A percentile compares a stretch with the other conserved stretches of the same genome.
Evolutionary conservation across 2,113 vertebrate genomes (phyloP).

Genomic region (Hiodon tergisus): DNA sequence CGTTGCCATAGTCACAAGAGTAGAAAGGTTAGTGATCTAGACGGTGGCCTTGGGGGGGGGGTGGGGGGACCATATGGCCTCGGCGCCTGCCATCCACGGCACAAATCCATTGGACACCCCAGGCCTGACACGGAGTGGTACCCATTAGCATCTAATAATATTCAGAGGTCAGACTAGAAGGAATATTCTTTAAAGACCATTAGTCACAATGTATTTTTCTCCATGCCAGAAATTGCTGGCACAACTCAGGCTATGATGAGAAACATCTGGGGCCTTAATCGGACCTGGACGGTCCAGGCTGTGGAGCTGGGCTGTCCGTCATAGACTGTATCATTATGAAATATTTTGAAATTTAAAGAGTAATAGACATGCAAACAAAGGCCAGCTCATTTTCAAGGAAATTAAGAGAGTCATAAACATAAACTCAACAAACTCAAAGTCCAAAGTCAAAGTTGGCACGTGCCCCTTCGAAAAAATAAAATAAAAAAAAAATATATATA

Average conservation of each 20-base stretch:
- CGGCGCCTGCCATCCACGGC: slow-evolving; percentile 57
- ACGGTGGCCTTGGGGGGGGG: slow-evolving; percentile 42
- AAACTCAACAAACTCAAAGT: neutral
- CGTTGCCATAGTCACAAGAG: slow-evolving; percentile 21
- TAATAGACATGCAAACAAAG: slow-evolving; percentile 13
- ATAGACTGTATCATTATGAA: slow-evolving; percentile 41
- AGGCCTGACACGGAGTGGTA: slow-evolving; percentile 55
- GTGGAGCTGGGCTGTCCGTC: slow-evolving; percentile 64
- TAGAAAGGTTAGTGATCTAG: slow-evolving; percentile 47
- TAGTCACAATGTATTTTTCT: slow-evolving; percentile 59
- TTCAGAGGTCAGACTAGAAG: slow-evolving; percentile 59
- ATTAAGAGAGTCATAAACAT: neutral
- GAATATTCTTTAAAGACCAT: slow-evolving; percentile 66
- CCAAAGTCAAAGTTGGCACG: slow-evolving; percentile 15
- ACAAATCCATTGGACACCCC: slow-evolving; percentile 54
- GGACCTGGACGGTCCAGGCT: slow-evolving; percentile 48
- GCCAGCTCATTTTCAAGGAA: slow-evolving; percentile 18
- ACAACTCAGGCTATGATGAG: slow-evolving; percentile 66
- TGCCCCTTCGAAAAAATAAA: neutral
- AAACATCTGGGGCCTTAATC: slow-evolving; percentile 71
- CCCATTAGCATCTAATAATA: slow-evolving; percentile 71
- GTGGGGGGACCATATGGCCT: slow-evolving; percentile 37
- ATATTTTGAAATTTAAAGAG: slow-evolving; percentile 23
- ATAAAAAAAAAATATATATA: slow-evolving; percentile 13
- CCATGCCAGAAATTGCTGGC: slow-evolving; percentile 69